phyloP scores from a whole-genome alignment of 2,113 vertebrate genomes.

The Rhinoderma darwinii region DNA sequence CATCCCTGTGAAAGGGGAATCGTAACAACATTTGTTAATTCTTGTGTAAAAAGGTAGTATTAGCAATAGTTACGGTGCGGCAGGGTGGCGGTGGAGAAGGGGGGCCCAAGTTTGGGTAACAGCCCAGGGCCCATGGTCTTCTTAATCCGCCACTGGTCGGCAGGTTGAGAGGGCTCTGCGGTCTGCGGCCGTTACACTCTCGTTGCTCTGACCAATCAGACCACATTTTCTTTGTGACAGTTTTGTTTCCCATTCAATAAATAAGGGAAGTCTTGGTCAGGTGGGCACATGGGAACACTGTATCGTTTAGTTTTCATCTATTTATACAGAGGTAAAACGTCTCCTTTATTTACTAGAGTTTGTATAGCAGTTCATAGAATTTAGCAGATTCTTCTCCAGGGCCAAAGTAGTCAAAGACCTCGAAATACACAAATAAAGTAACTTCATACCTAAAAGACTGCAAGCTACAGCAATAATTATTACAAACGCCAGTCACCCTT shows the following conservation, averaged over 20 bases:
- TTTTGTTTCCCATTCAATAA: neutral
- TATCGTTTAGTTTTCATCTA: neutral
- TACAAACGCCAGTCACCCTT: neutral
- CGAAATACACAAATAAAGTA: slow-evolving; percentile 1
- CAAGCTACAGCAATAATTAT: neutral
- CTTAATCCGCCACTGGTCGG: no score
- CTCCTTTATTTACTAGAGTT: neutral
- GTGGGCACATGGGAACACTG: neutral
- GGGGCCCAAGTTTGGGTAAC: no score
- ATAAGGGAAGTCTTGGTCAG: neutral
- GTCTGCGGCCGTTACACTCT: no score
- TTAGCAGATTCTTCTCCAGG: neutral
- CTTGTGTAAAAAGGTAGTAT: no score
- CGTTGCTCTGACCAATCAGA: neutral
- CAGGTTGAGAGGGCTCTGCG: no score
- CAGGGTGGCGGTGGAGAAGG: no score
- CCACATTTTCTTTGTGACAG: neutral
- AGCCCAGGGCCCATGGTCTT: no score
- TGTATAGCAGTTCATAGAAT: neutral
- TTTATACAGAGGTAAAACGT: neutral
- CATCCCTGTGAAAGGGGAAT: no score
- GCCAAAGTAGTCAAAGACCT: slow-evolving; percentile 5
- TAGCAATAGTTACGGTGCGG: no score
- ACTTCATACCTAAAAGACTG: neutral
- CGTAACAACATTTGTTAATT: no score